A percentile compares a stretch with the other conserved stretches of the same genome.
phyloP scores from a whole-genome alignment of 2,888 invertebrate species.

The Willowsia nigromaculata region DNA sequence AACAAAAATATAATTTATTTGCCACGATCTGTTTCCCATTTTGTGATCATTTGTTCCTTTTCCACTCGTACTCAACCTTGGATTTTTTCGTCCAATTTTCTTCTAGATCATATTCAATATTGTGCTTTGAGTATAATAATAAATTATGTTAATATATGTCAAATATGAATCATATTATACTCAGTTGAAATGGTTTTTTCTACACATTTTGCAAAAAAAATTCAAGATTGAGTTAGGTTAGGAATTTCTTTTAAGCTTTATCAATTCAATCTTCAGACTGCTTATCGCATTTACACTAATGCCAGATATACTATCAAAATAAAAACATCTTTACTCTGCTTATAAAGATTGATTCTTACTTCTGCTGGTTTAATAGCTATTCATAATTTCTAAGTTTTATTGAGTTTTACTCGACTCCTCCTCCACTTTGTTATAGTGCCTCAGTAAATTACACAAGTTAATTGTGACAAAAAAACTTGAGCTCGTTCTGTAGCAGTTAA shows the following conservation, averaged over 20 bases:
- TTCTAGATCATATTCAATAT: background rate
- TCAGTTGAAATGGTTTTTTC: background rate
- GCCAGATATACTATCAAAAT: background rate
- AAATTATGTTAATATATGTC: background rate
- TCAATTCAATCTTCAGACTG: no score
- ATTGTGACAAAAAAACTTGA: background rate
- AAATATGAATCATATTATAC: background rate
- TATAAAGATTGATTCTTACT: no score
- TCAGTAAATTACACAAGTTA: slow-evolving; percentile 21
- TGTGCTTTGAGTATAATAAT: background rate
- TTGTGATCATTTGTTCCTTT: background rate
- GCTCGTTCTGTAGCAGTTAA: no score
- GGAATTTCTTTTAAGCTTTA: background rate
- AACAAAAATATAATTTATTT: slow-evolving; percentile 10
- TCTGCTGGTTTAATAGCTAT: background rate
- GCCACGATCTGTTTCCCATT: background rate
- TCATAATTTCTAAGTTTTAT: background rate
- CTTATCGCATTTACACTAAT: no score
- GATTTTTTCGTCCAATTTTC: background rate
- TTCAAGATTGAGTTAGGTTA: background rate
- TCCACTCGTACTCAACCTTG: background rate
- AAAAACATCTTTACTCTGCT: no score
- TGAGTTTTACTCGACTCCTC: background rate
- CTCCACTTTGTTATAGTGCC: background rate
- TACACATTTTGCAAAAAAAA: background rate